phyloP scores from a whole-genome alignment of 1,140 invertebrate genomes.

The Spodoptera litura region DNA sequence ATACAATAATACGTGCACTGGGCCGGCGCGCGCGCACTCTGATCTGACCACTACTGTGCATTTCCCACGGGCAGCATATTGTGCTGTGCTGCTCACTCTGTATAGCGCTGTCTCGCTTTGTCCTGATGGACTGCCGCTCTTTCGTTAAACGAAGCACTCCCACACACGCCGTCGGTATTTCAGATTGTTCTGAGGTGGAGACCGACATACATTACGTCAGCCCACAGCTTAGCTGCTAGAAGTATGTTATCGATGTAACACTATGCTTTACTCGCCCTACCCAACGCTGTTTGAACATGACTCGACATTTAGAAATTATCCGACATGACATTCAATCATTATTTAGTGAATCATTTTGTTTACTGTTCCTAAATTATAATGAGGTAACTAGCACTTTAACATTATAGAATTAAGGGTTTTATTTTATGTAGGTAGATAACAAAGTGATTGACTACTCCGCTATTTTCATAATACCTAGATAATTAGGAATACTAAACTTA shows the following conservation, averaged over 20 bases:
- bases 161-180: slow-evolving; percentile 84
- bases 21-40: slow-evolving; percentile 83
- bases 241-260: slow-evolving; percentile 64
- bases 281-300: slow-evolving; percentile 47
- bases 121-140: slow-evolving; percentile 82
- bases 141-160: slow-evolving; percentile 84
- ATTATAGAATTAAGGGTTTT: too few relatives aligned
- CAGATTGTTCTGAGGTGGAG: slow-evolving; percentile 78
- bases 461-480: too few relatives aligned
- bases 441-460: too few relatives aligned
- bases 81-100: slow-evolving; percentile 60
- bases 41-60: slow-evolving; percentile 87
- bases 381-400: too few relatives aligned
- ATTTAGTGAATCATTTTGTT: slow-evolving; percentile 11
- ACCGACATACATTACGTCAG: slow-evolving; percentile 81
- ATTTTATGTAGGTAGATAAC: too few relatives aligned
- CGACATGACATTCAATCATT: slow-evolving; percentile 1
- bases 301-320: slow-evolving; percentile 42
- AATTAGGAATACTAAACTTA: slow-evolving; percentile 4
- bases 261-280: slow-evolving; percentile 53
- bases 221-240: slow-evolving; percentile 70
- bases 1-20: slow-evolving; percentile 83
- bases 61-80: slow-evolving; percentile 84
- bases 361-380: background rate
- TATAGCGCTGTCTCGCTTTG: slow-evolving; percentile 68